A percentile compares a stretch with the other conserved stretches of the same genome.
phyloP scores from a whole-genome alignment of 1,140 invertebrate species.

The Calliopsis andreniformis region DNA sequence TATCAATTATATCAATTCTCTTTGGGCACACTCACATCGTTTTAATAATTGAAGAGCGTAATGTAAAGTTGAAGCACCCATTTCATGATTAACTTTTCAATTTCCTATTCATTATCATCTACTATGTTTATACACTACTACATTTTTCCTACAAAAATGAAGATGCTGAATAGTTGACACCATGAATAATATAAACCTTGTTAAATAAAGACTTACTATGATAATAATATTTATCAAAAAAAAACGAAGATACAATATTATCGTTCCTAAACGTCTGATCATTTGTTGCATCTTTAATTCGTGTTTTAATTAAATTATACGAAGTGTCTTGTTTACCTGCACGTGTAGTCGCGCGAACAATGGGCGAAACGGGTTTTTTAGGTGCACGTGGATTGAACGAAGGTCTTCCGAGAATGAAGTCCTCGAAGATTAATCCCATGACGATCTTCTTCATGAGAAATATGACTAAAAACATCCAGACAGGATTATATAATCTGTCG shows the following conservation, averaged over 20 bases:
- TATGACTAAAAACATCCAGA: background rate
- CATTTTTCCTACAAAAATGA: too few species aligned
- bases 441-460: background rate
- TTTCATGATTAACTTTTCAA: too few species aligned
- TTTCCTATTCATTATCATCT: too few species aligned
- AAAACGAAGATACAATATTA: background rate
- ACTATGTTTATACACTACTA: too few species aligned
- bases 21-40: too few species aligned
- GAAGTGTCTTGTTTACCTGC: background rate
- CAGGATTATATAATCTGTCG: background rate
- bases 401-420: conserved; percentile 15
- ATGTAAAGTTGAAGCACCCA: too few species aligned
- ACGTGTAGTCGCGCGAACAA: conserved; percentile 8
- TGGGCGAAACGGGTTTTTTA: background rate
- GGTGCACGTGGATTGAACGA: conserved; percentile 20
- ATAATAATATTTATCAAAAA: too few species aligned
- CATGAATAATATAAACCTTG: too few species aligned
- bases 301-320: conserved; percentile 18
- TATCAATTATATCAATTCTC: too few species aligned
- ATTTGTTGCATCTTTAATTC: background rate
- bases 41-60: too few species aligned
- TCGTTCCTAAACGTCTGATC: background rate
- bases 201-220: too few species aligned
- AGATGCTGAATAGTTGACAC: too few species aligned
- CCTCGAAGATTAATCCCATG: background rate